Evolutionary conservation across 2,888 invertebrate genomes (phyloP).

Genomic region (Plebejus melissa): DNA sequence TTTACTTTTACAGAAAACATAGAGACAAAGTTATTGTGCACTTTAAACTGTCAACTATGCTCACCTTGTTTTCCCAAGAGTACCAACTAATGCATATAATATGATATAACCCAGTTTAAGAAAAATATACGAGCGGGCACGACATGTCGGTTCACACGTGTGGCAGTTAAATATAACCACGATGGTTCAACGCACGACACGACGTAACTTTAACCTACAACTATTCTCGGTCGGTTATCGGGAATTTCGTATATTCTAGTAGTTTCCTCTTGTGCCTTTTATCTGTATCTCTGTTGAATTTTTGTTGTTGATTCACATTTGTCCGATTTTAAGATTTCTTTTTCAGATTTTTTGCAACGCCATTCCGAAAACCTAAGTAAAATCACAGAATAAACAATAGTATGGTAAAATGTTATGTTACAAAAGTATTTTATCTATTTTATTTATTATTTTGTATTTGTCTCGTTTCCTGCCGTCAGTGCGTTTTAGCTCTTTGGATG

Average conservation of each 20-base stretch:
- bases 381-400: too few relatives aligned
- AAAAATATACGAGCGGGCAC: conserved; percentile 16
- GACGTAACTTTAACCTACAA: conserved; percentile 64
- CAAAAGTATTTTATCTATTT: neutral
- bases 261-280: neutral
- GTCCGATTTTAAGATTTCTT: neutral
- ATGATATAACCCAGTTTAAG: neutral
- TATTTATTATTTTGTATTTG: neutral
- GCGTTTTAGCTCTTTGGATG: too few relatives aligned
- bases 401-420: neutral
- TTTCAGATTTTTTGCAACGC: neutral
- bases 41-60: neutral
- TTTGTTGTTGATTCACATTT: neutral
- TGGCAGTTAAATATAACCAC: conserved; percentile 73
- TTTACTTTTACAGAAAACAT: neutral
- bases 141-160: conserved; percentile 57
- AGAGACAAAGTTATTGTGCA: too few relatives aligned
- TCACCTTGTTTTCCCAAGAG: neutral
- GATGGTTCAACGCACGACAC: conserved; percentile 71
- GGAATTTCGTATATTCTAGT: conserved; percentile 13
- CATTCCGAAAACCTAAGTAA: neutral
- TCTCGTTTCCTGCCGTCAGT: neutral
- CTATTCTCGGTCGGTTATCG: conserved; percentile 41
- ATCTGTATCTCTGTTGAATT: neutral
- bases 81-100: neutral